Percentiles rank a stretch among this genome's conserved stretches.
Evolutionary conservation across 2,797 vertebrate species (phyloP).

Genomic region (Myripristis jacobus): DNA sequence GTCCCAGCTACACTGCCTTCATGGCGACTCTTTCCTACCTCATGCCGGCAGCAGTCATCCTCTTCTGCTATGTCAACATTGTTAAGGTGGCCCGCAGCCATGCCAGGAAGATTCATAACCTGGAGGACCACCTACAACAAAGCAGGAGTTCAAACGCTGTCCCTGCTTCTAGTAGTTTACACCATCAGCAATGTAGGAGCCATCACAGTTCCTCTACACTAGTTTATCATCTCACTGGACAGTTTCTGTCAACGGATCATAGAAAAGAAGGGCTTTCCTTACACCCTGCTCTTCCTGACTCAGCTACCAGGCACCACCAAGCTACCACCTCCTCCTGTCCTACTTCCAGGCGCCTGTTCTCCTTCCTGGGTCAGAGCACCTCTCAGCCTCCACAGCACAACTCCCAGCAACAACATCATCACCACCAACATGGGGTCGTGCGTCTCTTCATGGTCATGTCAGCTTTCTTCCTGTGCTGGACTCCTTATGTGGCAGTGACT

Average conservation of each 20-base stretch:
- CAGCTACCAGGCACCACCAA: constrained; percentile 41
- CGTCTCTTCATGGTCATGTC: constrained; percentile 85
- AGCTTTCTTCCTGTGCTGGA: constrained; percentile 88
- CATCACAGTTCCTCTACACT: constrained; percentile 73
- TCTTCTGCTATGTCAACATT: constrained; percentile 87
- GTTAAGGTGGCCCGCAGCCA: constrained; percentile 85
- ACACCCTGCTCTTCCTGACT: constrained; percentile 20
- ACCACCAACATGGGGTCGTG: constrained; percentile 77
- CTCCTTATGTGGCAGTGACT: constrained; percentile 83
- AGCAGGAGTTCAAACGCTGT: constrained; percentile 52
- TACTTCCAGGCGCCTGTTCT: constrained; percentile 60
- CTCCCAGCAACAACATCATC: constrained; percentile 62
- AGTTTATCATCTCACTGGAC: constrained; percentile 81
- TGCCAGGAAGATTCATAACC: constrained; percentile 82
- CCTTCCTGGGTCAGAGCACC: constrained; percentile 69
- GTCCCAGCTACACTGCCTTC: constrained; percentile 83
- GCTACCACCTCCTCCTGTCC: constrained; percentile 32
- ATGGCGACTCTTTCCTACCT: constrained; percentile 81
- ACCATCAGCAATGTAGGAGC: constrained; percentile 42
- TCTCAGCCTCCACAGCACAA: constrained; percentile 59
- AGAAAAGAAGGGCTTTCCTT: constrained; percentile 37
- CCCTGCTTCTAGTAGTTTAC: constrained; percentile 27
- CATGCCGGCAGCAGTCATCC: constrained; percentile 82
- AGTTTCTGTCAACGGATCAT: constrained; percentile 71
- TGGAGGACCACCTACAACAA: constrained; percentile 84